Base-by-base conservation (phyloP, 2,113 vertebrate genomes). In the Pelodiscus sinensis region DNA sequence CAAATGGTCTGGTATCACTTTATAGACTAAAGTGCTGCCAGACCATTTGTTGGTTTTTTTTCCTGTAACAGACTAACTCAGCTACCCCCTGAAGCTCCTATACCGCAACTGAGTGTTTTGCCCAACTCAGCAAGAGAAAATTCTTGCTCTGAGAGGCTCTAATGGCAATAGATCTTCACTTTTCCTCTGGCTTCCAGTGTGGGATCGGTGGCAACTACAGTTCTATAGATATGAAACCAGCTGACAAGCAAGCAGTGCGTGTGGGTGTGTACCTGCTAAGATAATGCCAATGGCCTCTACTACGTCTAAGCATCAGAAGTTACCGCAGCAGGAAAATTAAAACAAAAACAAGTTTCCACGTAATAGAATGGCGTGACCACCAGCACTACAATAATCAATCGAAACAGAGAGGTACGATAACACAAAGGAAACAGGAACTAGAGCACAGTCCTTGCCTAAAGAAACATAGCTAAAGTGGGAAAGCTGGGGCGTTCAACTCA, bases 121-220 rank as follows among this genome's bases (percentile, higher is more conserved):
- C 56, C 5, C 35, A 50, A 35, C 5, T 12, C 62, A 89, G 87
- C 2, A 50, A 54, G 31, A 82, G 31, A 57, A n/a, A 38, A 22
- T 22, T 84, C 84, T 79, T 84, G 8, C n/a, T 90, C 65, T 10
- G n/a, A 81, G 79, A 88, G 52, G 58, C 55, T 85, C 87, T 35
- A 60, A 21, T 6, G 29, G 2, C 6, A 86, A 62, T 8, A 78
- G 8, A 31, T 87, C 91, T 54, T 62, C 16, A 27, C 68, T 15
- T 44, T 3, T 68, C 0, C 4, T n/a, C 5, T 5, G 57, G 38
- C 12, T 78, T 85, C 44, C 52, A 84, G n/a, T 5, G 11, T 10
- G 35, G 1, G 8, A 56, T 1, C 79, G 58, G 27, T 18, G 85
- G 2, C 38, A 87, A 38, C 38, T 92, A 71, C 71, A 12, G 73